Evolutionary conservation across 2,797 vertebrate genomes (phyloP).

Genomic region (Hippocampus kuda): DNA sequence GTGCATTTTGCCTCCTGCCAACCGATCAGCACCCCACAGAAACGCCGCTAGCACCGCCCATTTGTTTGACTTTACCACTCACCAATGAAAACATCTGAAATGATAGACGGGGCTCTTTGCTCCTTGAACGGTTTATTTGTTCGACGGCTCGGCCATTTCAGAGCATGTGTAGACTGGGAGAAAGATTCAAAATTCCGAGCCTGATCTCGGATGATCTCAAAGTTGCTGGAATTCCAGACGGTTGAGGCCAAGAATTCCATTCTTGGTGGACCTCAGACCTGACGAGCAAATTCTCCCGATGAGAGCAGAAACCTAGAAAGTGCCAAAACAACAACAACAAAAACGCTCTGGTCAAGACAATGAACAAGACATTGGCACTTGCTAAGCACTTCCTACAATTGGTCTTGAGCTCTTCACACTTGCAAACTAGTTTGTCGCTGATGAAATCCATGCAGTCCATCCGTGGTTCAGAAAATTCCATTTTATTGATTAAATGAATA

Average conservation of each 20-base stretch:
- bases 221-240: constrained; percentile 31
- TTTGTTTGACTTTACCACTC: constrained; percentile 63
- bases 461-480: no score
- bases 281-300: constrained; percentile 45
- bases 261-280: constrained; percentile 51
- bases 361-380: background rate
- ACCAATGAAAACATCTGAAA: constrained; percentile 42
- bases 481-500: no score
- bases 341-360: background rate
- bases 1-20: constrained; percentile 45
- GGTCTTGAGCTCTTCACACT: no score
- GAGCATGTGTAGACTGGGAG: constrained; percentile 52
- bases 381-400: background rate
- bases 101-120: constrained; percentile 24
- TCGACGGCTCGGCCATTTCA: constrained; percentile 34
- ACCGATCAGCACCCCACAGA: constrained; percentile 52
- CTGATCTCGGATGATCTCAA: constrained; percentile 26
- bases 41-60: constrained; percentile 39
- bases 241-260: constrained; percentile 40
- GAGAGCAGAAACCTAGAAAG: constrained; percentile 8
- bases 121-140: constrained; percentile 53
- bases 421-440: no score
- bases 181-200: background rate
- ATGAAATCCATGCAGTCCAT: no score
- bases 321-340: background rate